Evolutionary conservation across 2,888 invertebrate genomes (phyloP).

Genomic region (Drosophila fulvimacula): DNA sequence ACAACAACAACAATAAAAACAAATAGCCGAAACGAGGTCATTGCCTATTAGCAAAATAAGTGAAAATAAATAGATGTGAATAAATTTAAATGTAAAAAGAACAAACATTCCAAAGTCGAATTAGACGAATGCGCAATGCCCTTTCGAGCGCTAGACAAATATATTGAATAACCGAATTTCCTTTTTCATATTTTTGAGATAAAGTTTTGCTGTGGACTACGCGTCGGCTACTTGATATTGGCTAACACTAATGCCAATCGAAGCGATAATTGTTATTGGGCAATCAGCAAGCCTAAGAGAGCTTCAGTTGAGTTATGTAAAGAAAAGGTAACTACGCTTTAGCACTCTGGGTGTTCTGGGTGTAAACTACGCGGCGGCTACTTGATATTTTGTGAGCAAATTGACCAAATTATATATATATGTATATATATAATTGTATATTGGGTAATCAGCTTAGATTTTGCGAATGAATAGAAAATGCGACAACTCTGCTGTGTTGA

Average conservation of each 20-base stretch:
- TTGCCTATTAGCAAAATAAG: slow-evolving; percentile 58
- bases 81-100: slow-evolving; percentile 12
- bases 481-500: background rate
- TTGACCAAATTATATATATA: too few species aligned
- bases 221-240: slow-evolving; percentile 4
- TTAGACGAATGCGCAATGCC: slow-evolving; percentile 27
- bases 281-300: background rate
- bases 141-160: slow-evolving; percentile 3
- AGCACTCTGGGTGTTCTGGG: background rate
- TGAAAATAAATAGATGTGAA: slow-evolving; percentile 34
- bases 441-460: background rate
- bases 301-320: background rate
- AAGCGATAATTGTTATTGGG: background rate
- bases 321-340: background rate
- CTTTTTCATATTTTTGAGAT: background rate
- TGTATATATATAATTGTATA: too few species aligned
- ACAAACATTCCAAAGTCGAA: slow-evolving; percentile 35
- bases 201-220: background rate
- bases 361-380: slow-evolving; percentile 2
- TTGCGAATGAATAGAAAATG: too few species aligned
- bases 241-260: background rate
- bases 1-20: slow-evolving; percentile 31
- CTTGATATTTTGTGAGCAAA: background rate
- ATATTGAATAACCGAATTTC: background rate
- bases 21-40: slow-evolving; percentile 56